Evolutionary conservation across 2,113 vertebrate species (phyloP).

Genomic region (Pithys albifrons): DNA sequence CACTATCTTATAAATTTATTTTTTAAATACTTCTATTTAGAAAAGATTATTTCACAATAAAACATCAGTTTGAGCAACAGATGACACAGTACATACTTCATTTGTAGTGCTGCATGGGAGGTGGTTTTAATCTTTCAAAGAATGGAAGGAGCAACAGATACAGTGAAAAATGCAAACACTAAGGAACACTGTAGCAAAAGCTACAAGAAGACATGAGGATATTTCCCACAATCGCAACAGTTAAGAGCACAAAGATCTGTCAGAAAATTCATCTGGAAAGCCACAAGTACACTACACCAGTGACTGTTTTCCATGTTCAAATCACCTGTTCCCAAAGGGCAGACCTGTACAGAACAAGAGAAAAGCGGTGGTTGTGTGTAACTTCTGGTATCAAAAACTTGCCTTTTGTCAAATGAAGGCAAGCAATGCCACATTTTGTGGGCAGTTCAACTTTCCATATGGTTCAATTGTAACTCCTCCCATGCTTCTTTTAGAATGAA

Average conservation of each 20-base stretch:
- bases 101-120: not conserved
- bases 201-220: not conserved
- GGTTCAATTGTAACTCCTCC: not conserved
- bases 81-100: not conserved
- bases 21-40: not conserved
- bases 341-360: not conserved
- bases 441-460: not conserved
- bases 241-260: not conserved
- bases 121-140: not conserved
- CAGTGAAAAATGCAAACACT: not conserved
- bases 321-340: not conserved
- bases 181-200: not conserved
- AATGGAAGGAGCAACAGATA: not conserved
- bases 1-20: not conserved
- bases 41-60: not conserved
- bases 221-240: not conserved
- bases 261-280: not conserved
- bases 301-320: not conserved
- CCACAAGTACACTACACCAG: not conserved
- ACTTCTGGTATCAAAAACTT: not conserved
- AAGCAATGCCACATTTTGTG: rapidly evolving
- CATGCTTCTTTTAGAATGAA: not conserved
- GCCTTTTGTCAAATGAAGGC: not conserved
- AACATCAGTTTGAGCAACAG: not conserved
- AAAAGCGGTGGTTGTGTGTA: not conserved